Evolutionary conservation across 1,140 invertebrate species (phyloP).

Genomic region (Rhynchophorus ferrugineus): DNA sequence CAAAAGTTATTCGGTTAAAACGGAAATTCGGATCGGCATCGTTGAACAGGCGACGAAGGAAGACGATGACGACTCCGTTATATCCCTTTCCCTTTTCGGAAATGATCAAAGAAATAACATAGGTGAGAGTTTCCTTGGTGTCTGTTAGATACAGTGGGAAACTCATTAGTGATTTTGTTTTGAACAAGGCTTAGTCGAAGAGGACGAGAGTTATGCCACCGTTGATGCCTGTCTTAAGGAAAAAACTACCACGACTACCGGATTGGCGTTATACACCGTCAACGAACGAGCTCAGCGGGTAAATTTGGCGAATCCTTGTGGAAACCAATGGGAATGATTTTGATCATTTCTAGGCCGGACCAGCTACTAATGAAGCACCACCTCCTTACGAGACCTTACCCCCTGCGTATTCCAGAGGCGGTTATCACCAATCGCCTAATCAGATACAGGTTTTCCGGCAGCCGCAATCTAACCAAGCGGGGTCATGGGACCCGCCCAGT

Average conservation of each 20-base stretch:
- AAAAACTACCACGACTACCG: slow-evolving; percentile 10
- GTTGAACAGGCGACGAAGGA: slow-evolving; percentile 1
- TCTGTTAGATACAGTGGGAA: neutral
- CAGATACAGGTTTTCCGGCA: neutral
- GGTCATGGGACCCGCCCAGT: neutral
- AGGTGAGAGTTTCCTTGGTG: neutral
- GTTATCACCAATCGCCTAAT: neutral
- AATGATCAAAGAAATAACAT: neutral
- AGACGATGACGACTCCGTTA: neutral
- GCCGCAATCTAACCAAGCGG: neutral
- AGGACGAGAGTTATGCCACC: slow-evolving; percentile 14
- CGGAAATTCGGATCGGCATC: slow-evolving; percentile 14
- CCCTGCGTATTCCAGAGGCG: slow-evolving; percentile 6
- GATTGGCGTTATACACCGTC: slow-evolving; percentile 8
- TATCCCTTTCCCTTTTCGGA: slow-evolving; percentile 3
- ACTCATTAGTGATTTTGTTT: neutral
- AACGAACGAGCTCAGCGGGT: slow-evolving; percentile 12
- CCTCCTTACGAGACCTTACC: slow-evolving; percentile 14
- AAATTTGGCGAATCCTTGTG: neutral
- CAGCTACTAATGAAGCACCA: slow-evolving; percentile 7
- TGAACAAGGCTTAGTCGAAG: neutral
- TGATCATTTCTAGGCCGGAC: neutral
- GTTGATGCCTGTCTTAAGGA: slow-evolving; percentile 20
- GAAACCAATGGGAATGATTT: neutral
- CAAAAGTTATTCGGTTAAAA: slow-evolving; percentile 12